These are phyloP conservation scores for Tipula lateralis DNA, from an alignment of 2,888 invertebrate species.

Conservation along the genomic window DNA sequence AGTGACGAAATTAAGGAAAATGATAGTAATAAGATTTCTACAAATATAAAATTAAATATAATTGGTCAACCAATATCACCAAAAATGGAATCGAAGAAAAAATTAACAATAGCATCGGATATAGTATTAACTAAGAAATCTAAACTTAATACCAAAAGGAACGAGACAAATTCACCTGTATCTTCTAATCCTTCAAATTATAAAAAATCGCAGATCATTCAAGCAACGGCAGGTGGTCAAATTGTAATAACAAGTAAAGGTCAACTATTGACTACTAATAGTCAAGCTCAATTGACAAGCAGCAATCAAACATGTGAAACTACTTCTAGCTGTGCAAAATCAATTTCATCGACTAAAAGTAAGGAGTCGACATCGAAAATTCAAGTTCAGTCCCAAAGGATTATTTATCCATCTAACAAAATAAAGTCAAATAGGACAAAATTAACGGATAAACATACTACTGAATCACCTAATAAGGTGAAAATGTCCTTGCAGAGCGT, in stretches of 20 bases:
- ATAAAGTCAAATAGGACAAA: neutral
- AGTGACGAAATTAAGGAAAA: neutral
- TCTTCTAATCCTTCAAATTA: neutral
- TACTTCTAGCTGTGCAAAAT: conserved; percentile 31
- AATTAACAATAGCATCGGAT: neutral
- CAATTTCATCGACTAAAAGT: conserved; percentile 30
- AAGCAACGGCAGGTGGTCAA: conserved; percentile 37
- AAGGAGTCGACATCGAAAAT: conserved; percentile 28
- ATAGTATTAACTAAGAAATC: neutral
- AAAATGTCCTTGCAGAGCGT: conserved; percentile 31
- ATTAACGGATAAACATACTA: neutral
- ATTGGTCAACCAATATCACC: neutral
- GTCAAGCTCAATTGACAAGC: conserved; percentile 39
- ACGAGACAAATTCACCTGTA: neutral
- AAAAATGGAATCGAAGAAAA: neutral
- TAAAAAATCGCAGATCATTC: conserved; percentile 4
- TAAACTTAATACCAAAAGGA: neutral
- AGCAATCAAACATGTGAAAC: conserved; percentile 35
- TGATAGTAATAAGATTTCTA: neutral
- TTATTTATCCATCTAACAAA: neutral
- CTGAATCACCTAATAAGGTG: neutral
- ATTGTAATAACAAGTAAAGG: conserved; percentile 39
- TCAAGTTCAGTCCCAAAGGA: conserved; percentile 31
- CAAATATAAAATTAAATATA: neutral
- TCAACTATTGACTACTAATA: conserved; percentile 37